These are phyloP conservation scores for Caiman crocodilus DNA, from an alignment of 2,797 vertebrate species.

Conservation along the genomic window DNA sequence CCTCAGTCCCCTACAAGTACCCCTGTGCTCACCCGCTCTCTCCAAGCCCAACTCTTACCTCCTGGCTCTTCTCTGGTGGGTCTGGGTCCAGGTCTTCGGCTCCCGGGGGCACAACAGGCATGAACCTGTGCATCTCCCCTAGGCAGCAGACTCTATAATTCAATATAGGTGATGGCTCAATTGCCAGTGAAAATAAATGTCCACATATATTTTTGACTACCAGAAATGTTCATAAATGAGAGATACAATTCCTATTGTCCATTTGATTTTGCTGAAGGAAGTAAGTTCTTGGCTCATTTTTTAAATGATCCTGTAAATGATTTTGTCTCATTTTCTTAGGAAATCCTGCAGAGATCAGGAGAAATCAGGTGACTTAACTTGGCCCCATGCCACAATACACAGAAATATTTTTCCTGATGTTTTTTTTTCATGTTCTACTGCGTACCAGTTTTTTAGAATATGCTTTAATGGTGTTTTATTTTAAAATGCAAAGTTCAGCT, in stretches of 20 bases:
- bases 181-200: background rate
- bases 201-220: background rate
- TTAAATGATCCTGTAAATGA: background rate
- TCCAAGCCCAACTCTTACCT: no score
- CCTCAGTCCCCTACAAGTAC: no score
- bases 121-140: no score
- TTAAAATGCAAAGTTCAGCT: background rate
- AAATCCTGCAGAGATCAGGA: background rate
- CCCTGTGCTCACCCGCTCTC: no score
- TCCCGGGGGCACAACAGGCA: no score
- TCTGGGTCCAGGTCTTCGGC: no score
- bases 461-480: background rate
- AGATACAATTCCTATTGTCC: background rate
- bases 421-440: background rate
- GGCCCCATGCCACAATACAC: background rate
- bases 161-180: background rate
- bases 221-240: background rate
- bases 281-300: background rate
- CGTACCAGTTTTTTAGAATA: background rate
- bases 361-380: background rate
- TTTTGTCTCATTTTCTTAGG: slow-evolving; percentile 1
- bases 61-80: no score
- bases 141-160: background rate
- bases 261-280: slow-evolving; percentile 9
- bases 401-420: background rate